A percentile compares a stretch with the other conserved stretches of the same genome.
Conservation (phyloP, 2,888 invertebrate species). For the Chromoteleia sp. region DNA sequence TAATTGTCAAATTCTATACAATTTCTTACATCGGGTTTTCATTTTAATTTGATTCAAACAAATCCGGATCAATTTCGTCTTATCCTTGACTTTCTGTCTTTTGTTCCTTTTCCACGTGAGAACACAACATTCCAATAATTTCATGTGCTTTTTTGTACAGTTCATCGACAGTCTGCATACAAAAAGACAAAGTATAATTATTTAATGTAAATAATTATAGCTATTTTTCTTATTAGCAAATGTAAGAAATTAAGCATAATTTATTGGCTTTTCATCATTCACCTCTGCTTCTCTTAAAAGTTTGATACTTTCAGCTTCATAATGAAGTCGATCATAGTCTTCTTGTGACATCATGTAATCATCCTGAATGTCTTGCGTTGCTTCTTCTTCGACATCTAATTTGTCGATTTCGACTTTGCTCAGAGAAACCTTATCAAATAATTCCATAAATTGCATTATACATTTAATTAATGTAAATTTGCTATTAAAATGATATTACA, state of each 20-base stretch:
- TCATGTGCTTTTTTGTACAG: constrained; percentile 89
- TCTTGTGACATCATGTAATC: constrained; percentile 87
- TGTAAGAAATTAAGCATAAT: not conserved
- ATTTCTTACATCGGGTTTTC: not conserved
- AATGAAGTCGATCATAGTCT: constrained; percentile 87
- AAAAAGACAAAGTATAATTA: constrained; percentile 15
- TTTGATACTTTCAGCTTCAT: constrained; percentile 88
- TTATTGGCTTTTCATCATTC: constrained; percentile 65
- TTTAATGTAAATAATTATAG: not conserved
- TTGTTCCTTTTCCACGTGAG: constrained; percentile 72
- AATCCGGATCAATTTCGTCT: not conserved
- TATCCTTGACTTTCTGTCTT: not conserved
- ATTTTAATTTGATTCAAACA: not conserved
- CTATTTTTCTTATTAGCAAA: not conserved
- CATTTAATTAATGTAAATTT: no score
- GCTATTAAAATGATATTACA: no score
- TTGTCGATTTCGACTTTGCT: constrained; percentile 73
- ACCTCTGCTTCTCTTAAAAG: constrained; percentile 87
- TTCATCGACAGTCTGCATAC: constrained; percentile 89
- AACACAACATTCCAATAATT: constrained; percentile 86
- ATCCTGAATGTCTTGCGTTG: constrained; percentile 85
- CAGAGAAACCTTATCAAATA: constrained; percentile 72
- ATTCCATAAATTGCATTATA: no score
- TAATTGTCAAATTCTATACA: not conserved
- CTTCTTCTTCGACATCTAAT: no score